Percentiles rank a stretch among this genome's conserved stretches.
phyloP scores from a whole-genome alignment of 2,888 invertebrate genomes.

The Hypolimnas misippus region DNA sequence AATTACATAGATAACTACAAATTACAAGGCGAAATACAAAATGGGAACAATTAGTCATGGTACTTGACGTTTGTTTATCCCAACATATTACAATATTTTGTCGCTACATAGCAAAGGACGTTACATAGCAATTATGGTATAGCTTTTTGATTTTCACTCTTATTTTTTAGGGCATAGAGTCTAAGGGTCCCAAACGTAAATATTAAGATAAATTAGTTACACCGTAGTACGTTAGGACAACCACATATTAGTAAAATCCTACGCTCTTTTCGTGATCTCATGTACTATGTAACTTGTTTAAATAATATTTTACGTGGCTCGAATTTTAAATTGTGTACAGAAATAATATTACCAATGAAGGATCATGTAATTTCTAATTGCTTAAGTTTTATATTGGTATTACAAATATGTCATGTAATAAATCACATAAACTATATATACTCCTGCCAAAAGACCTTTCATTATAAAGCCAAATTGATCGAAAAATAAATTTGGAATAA shows the following conservation, averaged over 20 bases:
- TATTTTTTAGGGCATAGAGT: constrained; percentile 1
- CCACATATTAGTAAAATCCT: constrained; percentile 20
- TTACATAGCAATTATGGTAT: constrained; percentile 17
- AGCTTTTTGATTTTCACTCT: neutral
- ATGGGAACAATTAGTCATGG: constrained; percentile 29
- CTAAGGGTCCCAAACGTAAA: constrained; percentile 3
- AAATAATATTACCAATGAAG: neutral
- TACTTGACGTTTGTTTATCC: constrained; percentile 19
- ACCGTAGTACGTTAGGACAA: constrained; percentile 17
- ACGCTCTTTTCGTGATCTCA: constrained; percentile 12
- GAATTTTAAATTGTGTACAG: constrained; percentile 1
- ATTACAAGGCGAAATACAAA: constrained; percentile 11
- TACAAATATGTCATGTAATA: too few relatives aligned
- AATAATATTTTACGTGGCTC: constrained; percentile 15
- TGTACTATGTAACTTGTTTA: constrained; percentile 18
- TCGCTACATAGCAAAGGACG: constrained; percentile 29
- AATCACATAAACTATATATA: too few relatives aligned
- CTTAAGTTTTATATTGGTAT: too few relatives aligned
- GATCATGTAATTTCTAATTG: neutral
- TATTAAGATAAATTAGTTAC: constrained; percentile 22
- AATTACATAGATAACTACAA: constrained; percentile 3
- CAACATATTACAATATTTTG: constrained; percentile 26
- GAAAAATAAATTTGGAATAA: too few relatives aligned
- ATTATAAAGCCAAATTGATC: too few relatives aligned
- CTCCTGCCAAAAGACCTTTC: too few relatives aligned